Evolutionary conservation across 2,113 vertebrate genomes (phyloP).

Genomic region (Sterrhoptilus dennistouni): DNA sequence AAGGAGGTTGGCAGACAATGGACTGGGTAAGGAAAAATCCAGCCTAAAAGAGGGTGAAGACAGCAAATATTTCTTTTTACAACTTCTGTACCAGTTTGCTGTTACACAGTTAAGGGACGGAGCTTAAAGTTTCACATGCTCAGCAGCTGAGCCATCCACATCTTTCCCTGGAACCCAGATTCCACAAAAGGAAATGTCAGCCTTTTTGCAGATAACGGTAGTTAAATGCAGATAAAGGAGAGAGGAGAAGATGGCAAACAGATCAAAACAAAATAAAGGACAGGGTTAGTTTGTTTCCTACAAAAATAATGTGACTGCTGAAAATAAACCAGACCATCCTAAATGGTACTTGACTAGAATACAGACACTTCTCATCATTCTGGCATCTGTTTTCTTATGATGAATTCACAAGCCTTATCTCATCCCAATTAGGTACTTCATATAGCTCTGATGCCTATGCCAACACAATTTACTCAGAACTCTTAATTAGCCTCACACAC

Average conservation of each 20-base stretch:
- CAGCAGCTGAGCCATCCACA: not conserved
- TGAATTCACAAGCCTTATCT: slow-evolving; percentile 36
- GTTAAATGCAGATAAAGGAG: not conserved
- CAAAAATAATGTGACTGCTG: not conserved
- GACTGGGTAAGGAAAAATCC: not conserved
- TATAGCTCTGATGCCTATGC: slow-evolving; percentile 49
- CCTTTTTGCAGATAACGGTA: not conserved
- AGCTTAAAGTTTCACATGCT: not conserved
- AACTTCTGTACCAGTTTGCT: not conserved
- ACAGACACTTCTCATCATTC: not conserved
- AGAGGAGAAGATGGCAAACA: not conserved
- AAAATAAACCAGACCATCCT: not conserved
- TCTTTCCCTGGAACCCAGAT: not conserved
- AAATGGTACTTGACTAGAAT: not conserved
- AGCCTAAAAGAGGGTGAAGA: not conserved
- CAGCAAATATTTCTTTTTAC: not conserved
- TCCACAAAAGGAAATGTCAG: not conserved
- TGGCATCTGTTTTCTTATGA: not conserved
- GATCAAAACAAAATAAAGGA: not conserved
- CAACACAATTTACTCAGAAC: slow-evolving; percentile 68
- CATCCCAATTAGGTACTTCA: slow-evolving; percentile 59
- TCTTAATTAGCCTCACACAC: slow-evolving; percentile 70
- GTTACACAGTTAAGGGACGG: not conserved
- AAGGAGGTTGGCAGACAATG: not conserved
- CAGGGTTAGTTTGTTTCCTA: not conserved